Base-by-base conservation (phyloP, 2,888 invertebrate genomes). In the Drosophila mercatorum region DNA sequence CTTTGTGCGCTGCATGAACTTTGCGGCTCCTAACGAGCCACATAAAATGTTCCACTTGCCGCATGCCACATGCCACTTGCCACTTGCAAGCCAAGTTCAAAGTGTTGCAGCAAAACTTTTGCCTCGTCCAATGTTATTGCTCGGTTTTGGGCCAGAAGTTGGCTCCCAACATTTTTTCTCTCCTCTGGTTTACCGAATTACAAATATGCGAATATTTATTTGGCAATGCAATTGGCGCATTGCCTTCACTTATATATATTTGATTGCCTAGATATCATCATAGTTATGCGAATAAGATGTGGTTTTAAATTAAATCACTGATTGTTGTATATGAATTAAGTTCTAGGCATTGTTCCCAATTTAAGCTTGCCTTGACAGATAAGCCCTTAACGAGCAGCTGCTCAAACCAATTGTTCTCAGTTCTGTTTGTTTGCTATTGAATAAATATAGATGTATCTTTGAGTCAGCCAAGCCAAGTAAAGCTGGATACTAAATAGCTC, bases 51-150 rank as follows among this genome's bases (percentile, higher is more conserved):
- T 69, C 65, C 55, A 63, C 79, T 72, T 62, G 66, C 53, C 43
- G 55, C 60, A 72, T 81, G 78, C 73, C 74, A 62, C 55, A 73
- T 80, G 83, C 73, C 62, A 61, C 60, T 68, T 68, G 59, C 64
- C 61, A 52, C 65, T 58, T 49, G 49, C 36, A 31, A 65, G 53
- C 67, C 72, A 75, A 72, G 72, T 81, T 75, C 64, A 75, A 75
- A 80, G 72, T 72, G 68, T 68, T 75, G 78, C 74, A 68, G 75
- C 78, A 59, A 78, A 81, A 81, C 53, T 81, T 80, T 41, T 61
- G 49, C 26, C 49, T 8, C 6, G 38, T 49, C 38, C 38, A 56
- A 52, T 68, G 62, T 61, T 71, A 73, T 43, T 64, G 65, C 47
- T 69, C 41, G 41, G 44, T 44, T 57, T 59, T 28, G 38, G 51